Evolutionary conservation across 2,888 invertebrate genomes (phyloP).

Genomic region (Brenthis daphne): DNA sequence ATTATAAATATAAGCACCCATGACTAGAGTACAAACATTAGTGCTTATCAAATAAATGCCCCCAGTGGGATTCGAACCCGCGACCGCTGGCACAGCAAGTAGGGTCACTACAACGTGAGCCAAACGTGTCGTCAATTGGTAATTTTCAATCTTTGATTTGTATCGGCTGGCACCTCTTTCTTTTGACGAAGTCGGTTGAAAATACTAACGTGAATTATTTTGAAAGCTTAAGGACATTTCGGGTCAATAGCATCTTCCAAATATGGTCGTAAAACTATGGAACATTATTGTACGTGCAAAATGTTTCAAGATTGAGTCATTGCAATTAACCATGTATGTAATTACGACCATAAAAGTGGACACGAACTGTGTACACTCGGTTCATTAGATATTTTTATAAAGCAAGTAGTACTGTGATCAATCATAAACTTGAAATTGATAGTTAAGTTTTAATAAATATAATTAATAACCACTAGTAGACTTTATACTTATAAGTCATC

Average conservation of each 20-base stretch:
- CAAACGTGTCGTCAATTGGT: no score
- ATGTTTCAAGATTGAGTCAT: conserved; percentile 26
- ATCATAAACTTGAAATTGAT: conserved; percentile 4
- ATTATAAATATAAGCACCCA: no score
- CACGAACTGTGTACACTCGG: conserved; percentile 4
- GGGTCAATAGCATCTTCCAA: neutral
- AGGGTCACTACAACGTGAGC: no score
- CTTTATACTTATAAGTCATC: no score
- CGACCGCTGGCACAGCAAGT: no score
- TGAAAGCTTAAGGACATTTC: neutral
- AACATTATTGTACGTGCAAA: conserved; percentile 6
- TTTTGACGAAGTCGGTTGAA: no score
- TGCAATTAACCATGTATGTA: conserved; percentile 17
- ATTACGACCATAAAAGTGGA: conserved; percentile 23
- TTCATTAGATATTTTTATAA: conserved; percentile 6
- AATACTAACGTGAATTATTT: no score
- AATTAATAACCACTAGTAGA: neutral
- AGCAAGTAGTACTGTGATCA: conserved; percentile 14
- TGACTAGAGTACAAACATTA: no score
- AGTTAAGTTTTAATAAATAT: neutral
- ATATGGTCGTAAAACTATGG: neutral
- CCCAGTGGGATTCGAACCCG: no score
- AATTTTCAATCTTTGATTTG: no score
- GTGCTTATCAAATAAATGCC: no score
- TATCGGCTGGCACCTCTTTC: no score